Percentiles rank a stretch among this genome's conserved stretches.
phyloP scores from a whole-genome alignment of 2,113 vertebrate genomes.

The Excalfactoria chinensis region DNA sequence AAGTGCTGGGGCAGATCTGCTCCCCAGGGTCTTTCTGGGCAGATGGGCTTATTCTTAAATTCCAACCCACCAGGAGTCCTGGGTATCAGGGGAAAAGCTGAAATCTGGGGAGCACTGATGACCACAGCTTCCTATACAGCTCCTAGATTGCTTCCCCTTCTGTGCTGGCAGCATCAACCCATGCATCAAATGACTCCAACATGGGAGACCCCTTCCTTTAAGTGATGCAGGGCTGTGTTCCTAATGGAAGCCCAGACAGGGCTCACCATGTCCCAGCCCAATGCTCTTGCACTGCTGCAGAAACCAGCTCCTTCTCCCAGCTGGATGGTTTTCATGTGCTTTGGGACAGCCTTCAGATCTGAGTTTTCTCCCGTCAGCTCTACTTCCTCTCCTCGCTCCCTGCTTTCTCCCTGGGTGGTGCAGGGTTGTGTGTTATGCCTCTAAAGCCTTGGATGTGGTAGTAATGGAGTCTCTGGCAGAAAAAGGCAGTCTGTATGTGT shows the following conservation, averaged over 20 bases:
- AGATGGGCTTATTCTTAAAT: background rate
- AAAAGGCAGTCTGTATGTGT: background rate
- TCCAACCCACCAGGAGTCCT: background rate
- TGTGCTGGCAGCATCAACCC: accelerated
- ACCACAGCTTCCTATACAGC: background rate
- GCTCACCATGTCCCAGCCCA: accelerated
- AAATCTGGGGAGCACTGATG: background rate
- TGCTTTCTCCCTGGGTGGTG: background rate
- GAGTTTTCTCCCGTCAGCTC: background rate
- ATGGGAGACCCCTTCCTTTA: too few species aligned
- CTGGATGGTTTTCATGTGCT: background rate
- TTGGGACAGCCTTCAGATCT: background rate
- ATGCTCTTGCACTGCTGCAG: background rate
- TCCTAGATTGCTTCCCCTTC: background rate
- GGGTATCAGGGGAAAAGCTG: background rate
- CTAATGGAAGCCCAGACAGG: background rate
- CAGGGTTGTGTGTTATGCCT: background rate
- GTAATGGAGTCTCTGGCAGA: background rate
- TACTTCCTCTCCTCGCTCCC: background rate
- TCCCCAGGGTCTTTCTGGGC: background rate
- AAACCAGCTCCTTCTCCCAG: background rate
- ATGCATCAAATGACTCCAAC: background rate
- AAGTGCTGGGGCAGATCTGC: conserved; percentile 7
- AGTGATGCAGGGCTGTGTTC: background rate
- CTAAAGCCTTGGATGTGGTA: background rate